Evolutionary conservation across 1,140 invertebrate species (phyloP).

Genomic region (Dinoponera quadriceps): DNA sequence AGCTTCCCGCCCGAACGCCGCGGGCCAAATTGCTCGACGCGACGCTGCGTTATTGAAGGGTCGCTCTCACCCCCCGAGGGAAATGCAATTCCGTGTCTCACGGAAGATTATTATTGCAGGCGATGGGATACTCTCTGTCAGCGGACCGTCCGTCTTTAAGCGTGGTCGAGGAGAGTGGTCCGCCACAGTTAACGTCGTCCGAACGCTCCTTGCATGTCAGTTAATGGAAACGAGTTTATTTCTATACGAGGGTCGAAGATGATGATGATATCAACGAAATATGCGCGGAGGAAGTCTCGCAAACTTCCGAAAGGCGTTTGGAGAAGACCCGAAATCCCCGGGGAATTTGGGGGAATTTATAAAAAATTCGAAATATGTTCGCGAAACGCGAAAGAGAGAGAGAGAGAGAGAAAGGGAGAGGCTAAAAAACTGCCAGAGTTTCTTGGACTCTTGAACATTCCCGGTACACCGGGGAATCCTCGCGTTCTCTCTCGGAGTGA

Average conservation of each 20-base stretch:
- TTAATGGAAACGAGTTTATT: no score
- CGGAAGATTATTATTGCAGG: conserved; percentile 9
- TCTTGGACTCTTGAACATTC: neutral
- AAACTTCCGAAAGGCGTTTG: no score
- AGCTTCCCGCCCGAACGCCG: neutral
- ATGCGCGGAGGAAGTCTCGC: no score
- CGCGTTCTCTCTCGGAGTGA: conserved; percentile 23
- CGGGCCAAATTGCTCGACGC: conserved; percentile 12
- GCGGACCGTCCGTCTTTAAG: no score
- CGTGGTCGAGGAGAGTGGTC: no score
- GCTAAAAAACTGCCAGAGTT: neutral
- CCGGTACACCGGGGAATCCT: neutral
- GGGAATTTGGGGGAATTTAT: neutral
- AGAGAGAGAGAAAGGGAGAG: no score
- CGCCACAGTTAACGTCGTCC: no score
- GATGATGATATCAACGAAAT: no score
- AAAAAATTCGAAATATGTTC: neutral
- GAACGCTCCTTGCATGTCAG: no score
- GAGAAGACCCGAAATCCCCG: no score
- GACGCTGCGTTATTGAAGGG: conserved; percentile 39
- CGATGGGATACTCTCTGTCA: neutral
- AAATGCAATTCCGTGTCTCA: neutral
- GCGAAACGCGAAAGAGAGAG: no score
- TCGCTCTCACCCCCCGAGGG: neutral
- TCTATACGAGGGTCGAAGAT: no score